phyloP scores from a whole-genome alignment of 2,888 invertebrate species.

The Entomobrya multifasciata region DNA sequence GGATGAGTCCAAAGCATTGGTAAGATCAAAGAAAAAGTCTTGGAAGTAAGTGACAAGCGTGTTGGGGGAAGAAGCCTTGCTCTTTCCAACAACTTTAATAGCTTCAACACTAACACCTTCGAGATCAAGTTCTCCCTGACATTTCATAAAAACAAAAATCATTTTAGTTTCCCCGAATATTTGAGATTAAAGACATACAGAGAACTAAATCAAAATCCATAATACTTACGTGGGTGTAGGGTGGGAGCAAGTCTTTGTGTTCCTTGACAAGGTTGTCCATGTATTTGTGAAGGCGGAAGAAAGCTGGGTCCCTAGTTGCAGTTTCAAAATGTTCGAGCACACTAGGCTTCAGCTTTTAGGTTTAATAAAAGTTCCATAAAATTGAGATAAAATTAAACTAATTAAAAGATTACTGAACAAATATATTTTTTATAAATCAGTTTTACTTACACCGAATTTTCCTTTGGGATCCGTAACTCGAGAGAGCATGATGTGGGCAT shows the following conservation, averaged over 20 bases:
- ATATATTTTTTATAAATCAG: no score
- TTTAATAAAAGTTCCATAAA: background rate
- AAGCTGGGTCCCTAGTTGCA: slow-evolving; percentile 80
- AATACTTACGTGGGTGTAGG: slow-evolving; percentile 79
- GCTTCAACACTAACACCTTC: slow-evolving; percentile 73
- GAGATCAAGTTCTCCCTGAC: slow-evolving; percentile 76
- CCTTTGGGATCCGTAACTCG: slow-evolving; percentile 80
- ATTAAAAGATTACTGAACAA: no score
- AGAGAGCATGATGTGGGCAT: slow-evolving; percentile 80
- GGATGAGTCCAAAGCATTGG: slow-evolving; percentile 76
- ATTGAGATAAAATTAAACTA: no score
- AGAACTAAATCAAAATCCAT: background rate
- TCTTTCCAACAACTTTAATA: slow-evolving; percentile 71
- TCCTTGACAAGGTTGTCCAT: slow-evolving; percentile 80
- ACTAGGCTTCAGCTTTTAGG: slow-evolving; percentile 76
- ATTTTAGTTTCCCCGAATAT: background rate
- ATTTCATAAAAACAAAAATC: background rate
- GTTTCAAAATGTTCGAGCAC: slow-evolving; percentile 80
- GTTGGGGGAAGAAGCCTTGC: slow-evolving; percentile 76
- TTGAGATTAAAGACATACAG: no score
- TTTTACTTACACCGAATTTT: slow-evolving; percentile 78
- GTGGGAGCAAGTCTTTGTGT: slow-evolving; percentile 79
- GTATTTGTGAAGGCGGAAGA: slow-evolving; percentile 80
- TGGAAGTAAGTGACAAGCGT: slow-evolving; percentile 77
- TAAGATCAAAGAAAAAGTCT: slow-evolving; percentile 75